Percentiles rank a stretch among this genome's conserved stretches.
phyloP scores from a whole-genome alignment of 2,888 invertebrate species.

The Ethmia dodecea region DNA sequence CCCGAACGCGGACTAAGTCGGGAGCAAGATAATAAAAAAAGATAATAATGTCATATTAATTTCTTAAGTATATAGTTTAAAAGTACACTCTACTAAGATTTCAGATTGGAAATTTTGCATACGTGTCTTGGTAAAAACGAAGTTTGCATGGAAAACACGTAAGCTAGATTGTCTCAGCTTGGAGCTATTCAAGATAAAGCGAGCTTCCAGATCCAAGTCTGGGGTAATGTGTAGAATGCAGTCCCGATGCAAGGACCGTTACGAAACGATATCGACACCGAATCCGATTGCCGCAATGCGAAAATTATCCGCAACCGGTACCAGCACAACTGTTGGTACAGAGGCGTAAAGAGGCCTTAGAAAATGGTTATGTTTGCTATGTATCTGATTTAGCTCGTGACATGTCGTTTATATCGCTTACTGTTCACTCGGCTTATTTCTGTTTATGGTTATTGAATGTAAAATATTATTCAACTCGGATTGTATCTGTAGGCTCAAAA shows the following conservation, averaged over 20 bases:
- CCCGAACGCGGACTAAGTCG: too few relatives aligned
- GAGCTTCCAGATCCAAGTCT: constrained; percentile 47
- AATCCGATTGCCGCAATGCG: constrained; percentile 68
- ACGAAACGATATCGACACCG: constrained; percentile 59
- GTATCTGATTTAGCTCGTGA: constrained; percentile 71
- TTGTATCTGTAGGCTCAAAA: constrained; percentile 12
- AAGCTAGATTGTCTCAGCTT: constrained; percentile 5
- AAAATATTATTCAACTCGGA: constrained; percentile 25
- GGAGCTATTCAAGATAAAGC: constrained; percentile 38
- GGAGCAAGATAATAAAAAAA: too few relatives aligned
- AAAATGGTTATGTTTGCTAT: constrained; percentile 65
- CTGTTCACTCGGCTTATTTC: constrained; percentile 53
- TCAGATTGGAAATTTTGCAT: too few relatives aligned
- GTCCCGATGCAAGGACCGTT: constrained; percentile 61
- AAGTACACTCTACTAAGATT: too few relatives aligned
- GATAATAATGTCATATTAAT: too few relatives aligned
- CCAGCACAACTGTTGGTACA: constrained; percentile 6
- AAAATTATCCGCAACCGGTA: constrained; percentile 59
- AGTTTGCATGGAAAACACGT: constrained; percentile 1
- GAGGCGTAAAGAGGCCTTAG: constrained; percentile 60
- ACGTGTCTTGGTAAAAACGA: too few relatives aligned
- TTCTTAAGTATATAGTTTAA: too few relatives aligned
- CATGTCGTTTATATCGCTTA: constrained; percentile 60
- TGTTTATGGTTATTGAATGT: constrained; percentile 45
- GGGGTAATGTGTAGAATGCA: constrained; percentile 56